Percentiles rank a stretch among this genome's conserved stretches.
Evolutionary conservation across 2,113 vertebrate species (phyloP).

Genomic region (Cairina moschata): DNA sequence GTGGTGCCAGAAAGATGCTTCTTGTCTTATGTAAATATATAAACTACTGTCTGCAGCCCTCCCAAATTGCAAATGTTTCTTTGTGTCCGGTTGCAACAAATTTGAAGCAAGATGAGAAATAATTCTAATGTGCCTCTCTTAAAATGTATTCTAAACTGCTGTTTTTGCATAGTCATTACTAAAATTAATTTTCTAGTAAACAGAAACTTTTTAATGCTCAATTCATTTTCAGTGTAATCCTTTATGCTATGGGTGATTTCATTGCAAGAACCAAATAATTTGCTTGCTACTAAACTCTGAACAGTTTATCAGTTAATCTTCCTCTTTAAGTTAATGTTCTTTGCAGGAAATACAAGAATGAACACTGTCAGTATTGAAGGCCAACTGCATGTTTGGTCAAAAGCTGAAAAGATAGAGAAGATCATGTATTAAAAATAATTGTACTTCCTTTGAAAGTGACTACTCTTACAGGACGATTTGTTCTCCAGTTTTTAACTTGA

Average conservation of each 20-base stretch:
- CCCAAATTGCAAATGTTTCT: neutral
- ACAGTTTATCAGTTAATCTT: neutral
- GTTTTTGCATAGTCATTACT: neutral
- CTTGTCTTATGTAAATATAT: neutral
- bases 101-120: neutral
- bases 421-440: neutral
- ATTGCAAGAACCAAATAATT: neutral
- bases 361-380: neutral
- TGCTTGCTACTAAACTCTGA: neutral
- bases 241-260: neutral
- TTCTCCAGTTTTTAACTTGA: neutral
- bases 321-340: neutral
- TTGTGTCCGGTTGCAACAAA: neutral
- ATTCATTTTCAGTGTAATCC: neutral
- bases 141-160: neutral
- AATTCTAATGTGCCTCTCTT: neutral
- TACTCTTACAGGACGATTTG: neutral
- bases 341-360: neutral
- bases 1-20: neutral
- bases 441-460: neutral
- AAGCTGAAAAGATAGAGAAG: neutral
- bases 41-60: neutral
- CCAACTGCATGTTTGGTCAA: rapidly evolving
- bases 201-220: neutral
- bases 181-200: neutral